Percentiles rank a stretch among this genome's conserved stretches.
Conservation (phyloP, 2,113 vertebrate genomes). For the Passer domesticus region DNA sequence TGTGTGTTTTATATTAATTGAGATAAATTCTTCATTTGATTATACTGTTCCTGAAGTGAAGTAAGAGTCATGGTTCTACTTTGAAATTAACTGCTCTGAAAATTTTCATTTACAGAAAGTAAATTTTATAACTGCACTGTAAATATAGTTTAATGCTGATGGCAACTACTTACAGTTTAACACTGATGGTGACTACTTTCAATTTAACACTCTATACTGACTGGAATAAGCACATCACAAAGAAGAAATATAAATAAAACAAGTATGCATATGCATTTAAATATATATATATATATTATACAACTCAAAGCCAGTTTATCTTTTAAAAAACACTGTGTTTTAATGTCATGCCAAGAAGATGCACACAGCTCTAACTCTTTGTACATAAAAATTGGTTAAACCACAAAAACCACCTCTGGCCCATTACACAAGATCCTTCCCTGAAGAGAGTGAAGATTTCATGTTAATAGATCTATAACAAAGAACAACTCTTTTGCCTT, state of each 20-base stretch:
- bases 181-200: neutral
- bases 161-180: neutral
- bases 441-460: neutral
- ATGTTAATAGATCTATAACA: neutral
- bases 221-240: neutral
- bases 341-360: neutral
- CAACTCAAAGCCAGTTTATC: neutral
- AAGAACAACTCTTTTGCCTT: neutral
- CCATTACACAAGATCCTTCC: neutral
- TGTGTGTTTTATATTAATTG: neutral
- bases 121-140: neutral
- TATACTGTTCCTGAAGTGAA: neutral
- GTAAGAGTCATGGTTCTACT: neutral
- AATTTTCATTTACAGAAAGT: neutral
- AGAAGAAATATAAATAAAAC: neutral
- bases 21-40: conserved; percentile 9
- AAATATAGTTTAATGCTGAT: neutral
- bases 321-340: neutral
- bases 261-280: neutral
- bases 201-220: neutral
- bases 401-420: conserved; percentile 8
- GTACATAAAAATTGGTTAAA: conserved; percentile 8
- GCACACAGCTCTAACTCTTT: neutral
- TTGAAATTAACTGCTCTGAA: neutral
- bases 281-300: neutral